Percentiles rank a stretch among this genome's conserved stretches.
Evolutionary conservation across 1,140 invertebrate species (phyloP).

Genomic region (Meloidogyne floridensis): DNA sequence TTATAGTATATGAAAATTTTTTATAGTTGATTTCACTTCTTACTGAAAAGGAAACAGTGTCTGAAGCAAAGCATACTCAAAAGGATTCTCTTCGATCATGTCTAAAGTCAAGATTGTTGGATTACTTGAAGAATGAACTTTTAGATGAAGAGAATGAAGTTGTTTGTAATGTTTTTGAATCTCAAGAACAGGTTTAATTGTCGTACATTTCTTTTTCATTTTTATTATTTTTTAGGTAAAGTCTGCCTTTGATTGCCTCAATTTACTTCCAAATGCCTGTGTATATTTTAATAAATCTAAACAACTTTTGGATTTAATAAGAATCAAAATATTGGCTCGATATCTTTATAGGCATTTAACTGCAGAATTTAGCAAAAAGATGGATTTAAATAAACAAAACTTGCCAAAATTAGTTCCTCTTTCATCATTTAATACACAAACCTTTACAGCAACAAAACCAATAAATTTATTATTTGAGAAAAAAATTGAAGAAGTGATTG

Average conservation of each 20-base stretch:
- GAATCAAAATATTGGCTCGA: neutral
- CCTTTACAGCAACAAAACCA: neutral
- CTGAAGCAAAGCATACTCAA: neutral
- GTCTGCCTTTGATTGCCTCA: constrained; percentile 15
- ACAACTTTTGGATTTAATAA: constrained; percentile 13
- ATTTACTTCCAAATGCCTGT: constrained; percentile 30
- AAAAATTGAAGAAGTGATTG: neutral
- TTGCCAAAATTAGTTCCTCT: neutral
- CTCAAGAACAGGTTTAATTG: constrained; percentile 17
- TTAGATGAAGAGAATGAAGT: neutral
- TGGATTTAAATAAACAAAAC: neutral
- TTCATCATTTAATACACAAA: neutral
- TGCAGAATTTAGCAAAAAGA: neutral
- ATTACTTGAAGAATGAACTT: neutral
- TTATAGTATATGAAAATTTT: neutral
- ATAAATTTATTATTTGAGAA: neutral
- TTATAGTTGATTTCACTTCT: neutral
- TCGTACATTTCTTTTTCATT: neutral
- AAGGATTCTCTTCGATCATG: neutral
- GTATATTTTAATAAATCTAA: constrained; percentile 34
- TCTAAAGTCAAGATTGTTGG: neutral
- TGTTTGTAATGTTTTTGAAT: constrained; percentile 31
- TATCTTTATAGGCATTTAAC: constrained; percentile 4
- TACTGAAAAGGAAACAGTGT: neutral
- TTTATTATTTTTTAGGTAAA: constrained; percentile 31